phyloP scores from a whole-genome alignment of 1,140 invertebrate genomes.

The Cherax quadricarinatus region DNA sequence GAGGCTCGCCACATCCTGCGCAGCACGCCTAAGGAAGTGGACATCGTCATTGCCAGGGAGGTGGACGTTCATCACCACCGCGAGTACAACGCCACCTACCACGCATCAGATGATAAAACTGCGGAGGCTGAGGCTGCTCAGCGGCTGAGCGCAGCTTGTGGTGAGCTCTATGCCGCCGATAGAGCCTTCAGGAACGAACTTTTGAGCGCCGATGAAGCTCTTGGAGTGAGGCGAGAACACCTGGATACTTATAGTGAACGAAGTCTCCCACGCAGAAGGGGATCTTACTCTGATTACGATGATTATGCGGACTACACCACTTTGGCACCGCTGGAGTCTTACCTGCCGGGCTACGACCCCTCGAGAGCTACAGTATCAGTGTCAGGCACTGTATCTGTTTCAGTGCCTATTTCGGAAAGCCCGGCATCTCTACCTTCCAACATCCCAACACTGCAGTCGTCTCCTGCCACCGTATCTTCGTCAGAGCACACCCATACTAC shows the following conservation, averaged over 20 bases:
- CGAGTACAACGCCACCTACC: conserved; percentile 52
- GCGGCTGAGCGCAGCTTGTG: conserved; percentile 84
- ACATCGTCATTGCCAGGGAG: conserved; percentile 82
- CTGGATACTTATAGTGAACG: conserved; percentile 16
- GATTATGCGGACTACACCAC: conserved; percentile 59
- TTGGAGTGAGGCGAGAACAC: conserved; percentile 34
- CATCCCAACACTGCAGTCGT: neutral
- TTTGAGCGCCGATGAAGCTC: conserved; percentile 72
- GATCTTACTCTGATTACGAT: conserved; percentile 58
- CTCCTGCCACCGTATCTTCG: conserved; percentile 22
- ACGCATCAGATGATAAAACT: conserved; percentile 76
- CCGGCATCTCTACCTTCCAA: conserved; percentile 15
- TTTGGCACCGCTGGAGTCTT: conserved; percentile 45
- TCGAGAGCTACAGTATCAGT: conserved; percentile 49
- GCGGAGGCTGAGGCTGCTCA: conserved; percentile 82
- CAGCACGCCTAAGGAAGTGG: conserved; percentile 82
- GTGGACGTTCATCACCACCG: conserved; percentile 68
- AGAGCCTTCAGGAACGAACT: conserved; percentile 83
- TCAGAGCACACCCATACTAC: neutral
- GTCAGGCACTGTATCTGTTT: conserved; percentile 53
- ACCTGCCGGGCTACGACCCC: conserved; percentile 58
- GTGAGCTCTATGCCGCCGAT: conserved; percentile 85
- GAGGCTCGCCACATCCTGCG: conserved; percentile 85
- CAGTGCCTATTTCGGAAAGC: conserved; percentile 33
- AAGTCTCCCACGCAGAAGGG: conserved; percentile 40